phyloP scores from a whole-genome alignment of 2,113 vertebrate species.

The Hiodon tergisus region DNA sequence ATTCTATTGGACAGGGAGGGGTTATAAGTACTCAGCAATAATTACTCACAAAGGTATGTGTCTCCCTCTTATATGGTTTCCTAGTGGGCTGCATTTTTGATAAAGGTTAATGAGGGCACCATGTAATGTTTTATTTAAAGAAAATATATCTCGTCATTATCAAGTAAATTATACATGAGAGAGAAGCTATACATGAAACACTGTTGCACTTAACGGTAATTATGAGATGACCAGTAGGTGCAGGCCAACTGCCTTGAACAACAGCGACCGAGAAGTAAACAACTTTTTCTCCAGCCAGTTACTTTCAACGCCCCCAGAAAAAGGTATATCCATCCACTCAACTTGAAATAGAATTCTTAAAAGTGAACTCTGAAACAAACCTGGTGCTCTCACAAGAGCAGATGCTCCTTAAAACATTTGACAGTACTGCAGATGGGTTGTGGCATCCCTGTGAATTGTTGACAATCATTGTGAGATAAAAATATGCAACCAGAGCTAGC shows the following conservation, averaged over 20 bases:
- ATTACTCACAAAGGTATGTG: no score
- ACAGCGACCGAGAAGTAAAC: background rate
- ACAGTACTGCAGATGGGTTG: constrained; percentile 26
- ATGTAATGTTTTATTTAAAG: constrained; percentile 10
- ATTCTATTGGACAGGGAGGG: constrained; percentile 13
- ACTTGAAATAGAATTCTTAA: background rate
- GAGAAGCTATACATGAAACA: constrained; percentile 3
- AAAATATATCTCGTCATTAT: constrained; percentile 6
- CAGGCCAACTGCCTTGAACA: background rate
- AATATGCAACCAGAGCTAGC: constrained; percentile 17
- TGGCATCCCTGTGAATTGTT: constrained; percentile 16
- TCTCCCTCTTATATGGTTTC: no score
- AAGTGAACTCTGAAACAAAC: background rate
- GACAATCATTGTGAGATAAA: constrained; percentile 30
- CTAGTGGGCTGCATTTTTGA: background rate
- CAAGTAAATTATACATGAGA: constrained; percentile 6
- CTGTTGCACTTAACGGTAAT: background rate
- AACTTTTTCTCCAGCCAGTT: background rate
- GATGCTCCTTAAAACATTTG: constrained; percentile 15
- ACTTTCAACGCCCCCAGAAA: background rate
- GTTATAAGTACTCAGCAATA: constrained; percentile 15
- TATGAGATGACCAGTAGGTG: background rate
- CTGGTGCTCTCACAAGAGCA: constrained; percentile 20
- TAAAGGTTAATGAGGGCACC: constrained; percentile 31
- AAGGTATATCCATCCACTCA: background rate